phyloP scores from a whole-genome alignment of 2,113 vertebrate genomes.

The Megaceryle maxima region DNA sequence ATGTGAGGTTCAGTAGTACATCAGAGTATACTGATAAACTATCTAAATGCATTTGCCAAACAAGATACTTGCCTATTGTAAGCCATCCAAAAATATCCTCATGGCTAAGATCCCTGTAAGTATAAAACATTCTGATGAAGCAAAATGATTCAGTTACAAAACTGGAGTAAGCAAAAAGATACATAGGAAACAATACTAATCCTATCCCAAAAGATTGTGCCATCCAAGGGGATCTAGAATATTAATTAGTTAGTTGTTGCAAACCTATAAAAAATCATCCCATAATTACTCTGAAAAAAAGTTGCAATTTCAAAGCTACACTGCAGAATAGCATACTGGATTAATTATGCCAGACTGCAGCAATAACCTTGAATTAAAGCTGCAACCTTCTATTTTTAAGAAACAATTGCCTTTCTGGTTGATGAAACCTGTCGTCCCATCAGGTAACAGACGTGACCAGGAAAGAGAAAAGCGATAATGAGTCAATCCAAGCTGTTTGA shows the following conservation, averaged over 20 bases:
- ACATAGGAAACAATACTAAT: constrained; percentile 43
- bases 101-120: not conserved
- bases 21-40: not conserved
- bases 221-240: constrained; percentile 53
- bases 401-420: constrained; percentile 93
- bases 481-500: constrained; percentile 92
- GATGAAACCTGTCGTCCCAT: constrained; percentile 87
- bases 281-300: constrained; percentile 75
- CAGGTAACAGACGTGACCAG: constrained; percentile 95
- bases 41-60: constrained; percentile 28
- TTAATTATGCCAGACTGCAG: constrained; percentile 85
- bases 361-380: constrained; percentile 88
- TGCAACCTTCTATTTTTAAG: constrained; percentile 86
- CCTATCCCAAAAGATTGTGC: constrained; percentile 32
- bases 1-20: not conserved
- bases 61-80: constrained; percentile 4
- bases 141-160: constrained; percentile 41
- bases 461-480: constrained; percentile 95
- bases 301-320: constrained; percentile 73
- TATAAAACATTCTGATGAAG: constrained; percentile 27
- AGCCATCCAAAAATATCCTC: constrained; percentile 35
- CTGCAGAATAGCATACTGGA: constrained; percentile 75
- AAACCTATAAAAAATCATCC: constrained; percentile 71
- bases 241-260: constrained; percentile 65
- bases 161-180: constrained; percentile 40